These are phyloP conservation scores for Picus viridis DNA, from an alignment of 2,797 vertebrate species.

Conservation along the genomic window DNA sequence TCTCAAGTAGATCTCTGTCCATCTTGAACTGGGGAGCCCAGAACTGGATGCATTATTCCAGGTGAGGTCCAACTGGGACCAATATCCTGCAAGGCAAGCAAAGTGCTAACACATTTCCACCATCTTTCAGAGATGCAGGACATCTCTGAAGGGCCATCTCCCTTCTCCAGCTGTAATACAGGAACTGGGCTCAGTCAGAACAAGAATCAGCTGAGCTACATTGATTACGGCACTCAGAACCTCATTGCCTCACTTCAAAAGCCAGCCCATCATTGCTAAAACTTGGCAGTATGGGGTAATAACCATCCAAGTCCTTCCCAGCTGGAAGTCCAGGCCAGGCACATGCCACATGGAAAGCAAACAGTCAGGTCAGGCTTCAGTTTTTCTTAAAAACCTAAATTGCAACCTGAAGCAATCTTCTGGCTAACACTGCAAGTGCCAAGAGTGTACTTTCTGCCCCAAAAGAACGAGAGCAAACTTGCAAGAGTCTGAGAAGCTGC, in stretches of 20 bases:
- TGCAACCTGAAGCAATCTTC: neutral
- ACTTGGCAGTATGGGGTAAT: neutral
- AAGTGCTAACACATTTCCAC: neutral
- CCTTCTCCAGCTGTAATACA: neutral
- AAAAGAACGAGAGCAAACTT: neutral
- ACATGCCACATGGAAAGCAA: neutral
- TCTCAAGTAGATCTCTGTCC: no score
- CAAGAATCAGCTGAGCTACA: neutral
- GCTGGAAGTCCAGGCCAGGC: neutral
- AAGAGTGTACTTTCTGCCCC: neutral
- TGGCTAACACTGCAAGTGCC: neutral
- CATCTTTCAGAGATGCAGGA: neutral
- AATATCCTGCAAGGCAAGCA: neutral
- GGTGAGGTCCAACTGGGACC: neutral
- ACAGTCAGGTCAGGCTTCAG: neutral
- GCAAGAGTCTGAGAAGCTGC: slow-evolving; percentile 18
- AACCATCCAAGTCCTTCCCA: neutral
- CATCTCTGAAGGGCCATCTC: neutral
- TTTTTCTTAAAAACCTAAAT: neutral
- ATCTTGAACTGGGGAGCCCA: no score
- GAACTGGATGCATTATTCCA: no score
- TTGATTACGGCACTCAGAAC: neutral
- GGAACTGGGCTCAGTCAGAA: neutral
- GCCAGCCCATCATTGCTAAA: neutral
- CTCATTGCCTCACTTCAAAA: neutral